Conservation (phyloP, 2,888 invertebrate genomes). For the Orthonevra nobilis region DNA sequence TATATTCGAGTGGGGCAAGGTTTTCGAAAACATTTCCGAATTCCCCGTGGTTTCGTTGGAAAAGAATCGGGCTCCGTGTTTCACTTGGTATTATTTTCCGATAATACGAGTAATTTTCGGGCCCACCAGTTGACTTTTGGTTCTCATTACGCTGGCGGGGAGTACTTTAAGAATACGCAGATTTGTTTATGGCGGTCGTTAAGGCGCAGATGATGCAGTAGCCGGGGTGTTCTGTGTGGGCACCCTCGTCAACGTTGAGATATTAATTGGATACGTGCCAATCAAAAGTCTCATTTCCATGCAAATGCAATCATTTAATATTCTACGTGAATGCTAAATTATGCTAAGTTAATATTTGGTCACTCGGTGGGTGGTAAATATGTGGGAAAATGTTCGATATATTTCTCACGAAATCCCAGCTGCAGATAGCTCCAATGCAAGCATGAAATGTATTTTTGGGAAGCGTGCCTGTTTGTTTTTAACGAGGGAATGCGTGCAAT, state of each 20-base stretch:
- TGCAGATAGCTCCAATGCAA: slow-evolving; percentile 7
- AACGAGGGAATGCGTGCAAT: background rate
- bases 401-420: background rate
- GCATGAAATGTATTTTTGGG: slow-evolving; percentile 2
- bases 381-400: slow-evolving; percentile 29
- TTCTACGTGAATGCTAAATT: slow-evolving; percentile 52
- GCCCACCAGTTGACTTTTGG: slow-evolving; percentile 18
- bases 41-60: too few species aligned
- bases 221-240: background rate
- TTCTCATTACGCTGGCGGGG: slow-evolving; percentile 5
- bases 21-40: too few species aligned
- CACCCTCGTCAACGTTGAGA: slow-evolving; percentile 2
- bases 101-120: slow-evolving; percentile 31
- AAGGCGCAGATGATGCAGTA: slow-evolving; percentile 28
- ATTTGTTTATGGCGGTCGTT: slow-evolving; percentile 37
- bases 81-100: slow-evolving; percentile 11
- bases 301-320: slow-evolving; percentile 47
- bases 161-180: background rate
- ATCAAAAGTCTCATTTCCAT: slow-evolving; percentile 56
- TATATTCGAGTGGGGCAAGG: too few species aligned
- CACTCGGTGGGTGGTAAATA: slow-evolving; percentile 56
- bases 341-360: slow-evolving; percentile 60
- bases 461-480: background rate
- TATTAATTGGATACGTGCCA: slow-evolving; percentile 60
- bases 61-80: too few species aligned